Conservation (phyloP, 1,140 invertebrate species). For the Drosophila biarmipes region DNA sequence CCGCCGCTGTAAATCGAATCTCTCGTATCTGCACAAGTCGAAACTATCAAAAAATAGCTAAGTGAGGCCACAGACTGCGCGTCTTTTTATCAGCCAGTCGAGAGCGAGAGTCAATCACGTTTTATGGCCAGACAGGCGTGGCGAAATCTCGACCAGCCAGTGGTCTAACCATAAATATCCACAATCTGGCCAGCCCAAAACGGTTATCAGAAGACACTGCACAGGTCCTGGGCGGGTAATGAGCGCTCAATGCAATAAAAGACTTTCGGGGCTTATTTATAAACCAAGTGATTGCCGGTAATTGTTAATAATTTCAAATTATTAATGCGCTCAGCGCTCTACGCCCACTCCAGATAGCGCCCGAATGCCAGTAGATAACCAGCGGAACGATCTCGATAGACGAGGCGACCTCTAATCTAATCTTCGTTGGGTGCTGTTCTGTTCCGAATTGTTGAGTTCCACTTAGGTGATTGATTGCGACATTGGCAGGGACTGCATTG, state of each 20-base stretch:
- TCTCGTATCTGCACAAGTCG: constrained; percentile 14
- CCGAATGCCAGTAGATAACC: constrained; percentile 22
- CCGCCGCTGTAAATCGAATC: constrained; percentile 49
- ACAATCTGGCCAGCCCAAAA: constrained; percentile 50
- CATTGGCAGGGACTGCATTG: constrained; percentile 20
- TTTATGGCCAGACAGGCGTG: constrained; percentile 61
- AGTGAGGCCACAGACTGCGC: constrained; percentile 45
- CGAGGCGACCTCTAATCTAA: constrained; percentile 41
- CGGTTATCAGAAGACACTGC: constrained; percentile 44
- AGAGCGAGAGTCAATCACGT: constrained; percentile 56
- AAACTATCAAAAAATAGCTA: constrained; percentile 45
- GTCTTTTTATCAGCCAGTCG: constrained; percentile 43
- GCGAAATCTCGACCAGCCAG: constrained; percentile 46
- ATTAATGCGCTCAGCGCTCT: constrained; percentile 39
- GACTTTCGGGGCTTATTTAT: constrained; percentile 38
- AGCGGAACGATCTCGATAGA: constrained; percentile 32
- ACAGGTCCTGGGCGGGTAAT: constrained; percentile 19
- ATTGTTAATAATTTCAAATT: constrained; percentile 74
- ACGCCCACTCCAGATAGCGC: constrained; percentile 46
- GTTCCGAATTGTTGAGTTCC: constrained; percentile 15
- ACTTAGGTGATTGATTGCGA: constrained; percentile 48
- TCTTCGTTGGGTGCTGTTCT: constrained; percentile 17
- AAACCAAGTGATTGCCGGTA: constrained; percentile 60
- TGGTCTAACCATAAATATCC: constrained; percentile 54
- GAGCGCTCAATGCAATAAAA: constrained; percentile 43